These are phyloP conservation scores for Achlya flavicornis DNA, from an alignment of 2,888 invertebrate genomes.

Conservation along the genomic window DNA sequence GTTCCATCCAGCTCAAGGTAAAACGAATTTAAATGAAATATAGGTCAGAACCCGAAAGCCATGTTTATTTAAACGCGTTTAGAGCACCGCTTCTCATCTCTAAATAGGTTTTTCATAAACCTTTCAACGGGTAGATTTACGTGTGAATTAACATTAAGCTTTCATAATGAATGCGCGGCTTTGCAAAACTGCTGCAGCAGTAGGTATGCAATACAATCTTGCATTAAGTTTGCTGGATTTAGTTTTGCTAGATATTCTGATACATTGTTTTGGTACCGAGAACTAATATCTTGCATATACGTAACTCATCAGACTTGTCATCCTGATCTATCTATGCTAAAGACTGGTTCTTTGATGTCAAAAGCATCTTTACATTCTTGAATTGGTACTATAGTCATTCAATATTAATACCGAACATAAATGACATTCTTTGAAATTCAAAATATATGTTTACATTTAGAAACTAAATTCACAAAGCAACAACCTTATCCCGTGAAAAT, in stretches of 20 bases:
- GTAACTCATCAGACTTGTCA: too few relatives aligned
- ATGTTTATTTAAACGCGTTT: neutral
- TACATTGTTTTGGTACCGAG: too few relatives aligned
- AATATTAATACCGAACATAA: too few relatives aligned
- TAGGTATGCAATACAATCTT: neutral
- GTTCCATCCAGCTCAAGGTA: neutral
- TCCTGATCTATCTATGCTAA: too few relatives aligned
- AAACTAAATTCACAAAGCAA: neutral
- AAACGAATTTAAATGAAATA: slow-evolving; percentile 2
- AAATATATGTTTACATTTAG: neutral
- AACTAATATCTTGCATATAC: too few relatives aligned
- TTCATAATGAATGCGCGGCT: neutral
- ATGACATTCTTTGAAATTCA: too few relatives aligned
- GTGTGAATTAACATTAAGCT: neutral
- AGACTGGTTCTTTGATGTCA: neutral
- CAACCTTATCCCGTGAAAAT: neutral
- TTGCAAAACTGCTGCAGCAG: neutral
- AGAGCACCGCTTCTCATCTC: neutral
- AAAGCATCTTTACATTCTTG: neutral
- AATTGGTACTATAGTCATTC: neutral
- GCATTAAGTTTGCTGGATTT: neutral
- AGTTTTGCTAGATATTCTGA: neutral
- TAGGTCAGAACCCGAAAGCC: neutral
- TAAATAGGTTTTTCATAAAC: slow-evolving; percentile 3
- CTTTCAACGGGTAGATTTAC: neutral